These are phyloP conservation scores for Chelmon rostratus DNA, from an alignment of 2,797 vertebrate genomes.

Conservation along the genomic window DNA sequence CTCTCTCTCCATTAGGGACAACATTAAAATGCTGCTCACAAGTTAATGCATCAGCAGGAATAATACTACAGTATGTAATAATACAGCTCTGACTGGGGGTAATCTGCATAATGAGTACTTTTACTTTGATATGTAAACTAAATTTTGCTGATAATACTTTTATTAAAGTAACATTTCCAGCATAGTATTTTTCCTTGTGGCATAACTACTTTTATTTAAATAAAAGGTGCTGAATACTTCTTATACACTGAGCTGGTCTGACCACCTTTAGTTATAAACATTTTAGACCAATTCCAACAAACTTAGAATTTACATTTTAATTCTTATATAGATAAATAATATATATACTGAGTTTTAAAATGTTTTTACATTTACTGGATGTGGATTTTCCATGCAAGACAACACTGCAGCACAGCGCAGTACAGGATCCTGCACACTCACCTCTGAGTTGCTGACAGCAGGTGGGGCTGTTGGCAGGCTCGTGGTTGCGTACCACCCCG, in stretches of 20 bases:
- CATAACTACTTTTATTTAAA: neutral
- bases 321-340: neutral
- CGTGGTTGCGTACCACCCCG: conserved; percentile 85
- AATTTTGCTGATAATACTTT: neutral
- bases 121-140: no score
- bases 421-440: conserved; percentile 69
- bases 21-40: no score
- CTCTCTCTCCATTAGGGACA: neutral
- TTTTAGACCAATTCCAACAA: neutral
- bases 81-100: neutral
- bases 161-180: neutral
- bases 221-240: neutral
- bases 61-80: neutral
- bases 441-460: conserved; percentile 98
- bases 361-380: neutral
- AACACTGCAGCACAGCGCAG: accelerated
- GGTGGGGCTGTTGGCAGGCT: conserved; percentile 86
- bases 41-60: neutral
- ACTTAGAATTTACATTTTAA: neutral
- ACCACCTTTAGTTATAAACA: neutral
- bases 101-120: neutral
- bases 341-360: neutral
- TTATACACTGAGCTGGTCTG: neutral
- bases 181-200: neutral
- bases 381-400: neutral